Base-by-base conservation (phyloP, 2,797 vertebrate species). In the Periophthalmus magnuspinnatus region DNA sequence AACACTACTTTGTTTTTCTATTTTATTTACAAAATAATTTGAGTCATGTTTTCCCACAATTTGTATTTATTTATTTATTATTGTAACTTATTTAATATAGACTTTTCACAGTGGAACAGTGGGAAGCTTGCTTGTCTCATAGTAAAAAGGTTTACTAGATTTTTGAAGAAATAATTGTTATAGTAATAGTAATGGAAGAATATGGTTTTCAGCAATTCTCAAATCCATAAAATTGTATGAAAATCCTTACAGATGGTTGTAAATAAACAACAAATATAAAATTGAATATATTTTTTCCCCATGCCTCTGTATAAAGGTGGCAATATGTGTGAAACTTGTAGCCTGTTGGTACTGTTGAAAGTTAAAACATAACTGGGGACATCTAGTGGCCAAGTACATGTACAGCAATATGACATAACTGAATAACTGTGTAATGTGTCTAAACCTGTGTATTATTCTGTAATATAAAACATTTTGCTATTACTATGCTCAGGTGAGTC, bases 311-410 rank as follows among this genome's bases (percentile, higher is more conserved):
- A 13, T 24, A 10, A 55, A 11, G 4, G 17, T 48, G 16, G 47
- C 11, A 50, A 17, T 6, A 17, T 2, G 5, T 57, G 24, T 57
- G 52, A 47, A 45, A 47, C 45, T 50, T 65, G 6, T n/a, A n/a
- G n/a, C 28, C 63, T 65, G 48, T 58, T 80, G 72, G 68, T 75
- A 52, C 47, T 65, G 60, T 60, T n/a, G 47, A 14, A 57, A 81
- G 81, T 77, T 58, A 76, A 87, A 85, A 75, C 77, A 90, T 62
- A 82, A 84, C 78, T 93, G 91, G 89, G 92, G 92, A 93, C 93
- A 93, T 83, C 93, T 94, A 92, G 93, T 93, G 92, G 93, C 78
- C 74, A 6, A 67, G 77, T 71, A 33, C 1, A 68, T 60, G 72
- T 64, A 81, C 67, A 71, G 78, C 84, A 78, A 9, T 72, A 6